Evolutionary conservation across 2,888 invertebrate species (phyloP), one percentile per base, ranked within the genome.

Genomic region (Diploptera punctata): DNA sequence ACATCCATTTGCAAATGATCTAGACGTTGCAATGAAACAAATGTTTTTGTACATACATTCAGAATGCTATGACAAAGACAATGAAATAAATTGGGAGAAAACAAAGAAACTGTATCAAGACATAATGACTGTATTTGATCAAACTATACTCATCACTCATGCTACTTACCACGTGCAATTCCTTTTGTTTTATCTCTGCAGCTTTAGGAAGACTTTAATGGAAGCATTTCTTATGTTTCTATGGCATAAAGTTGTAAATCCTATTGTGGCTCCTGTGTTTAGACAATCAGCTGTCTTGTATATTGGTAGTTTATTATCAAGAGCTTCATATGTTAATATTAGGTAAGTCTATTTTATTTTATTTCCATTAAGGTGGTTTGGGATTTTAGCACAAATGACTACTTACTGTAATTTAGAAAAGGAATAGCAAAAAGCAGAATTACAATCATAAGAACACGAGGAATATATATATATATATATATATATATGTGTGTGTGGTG

Each of bases 131-230:
- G 87, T 91, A 2, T 98, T 97, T 82, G 94, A 97, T 78, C 89
- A 88, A 78, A 85, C 93, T 44, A 88, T 98, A 76, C 82, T 98
- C 73, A 93, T 93, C 0, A 95, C 95, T 0, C 91, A 95, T 82
- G 93, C 92, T 31, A 92, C 92, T 3, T 89, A 90, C 80, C 93
- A 94, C 80, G 87, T 91, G 1, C 95, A 94, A 82, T 95, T 91
- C 81, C 79, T 91, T 7, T 83, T 93, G 81, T 94, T 94, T 82
- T 89, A 91, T 79, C 82, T 92, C 73, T 89, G 91, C 81, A 90
- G 90, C 78, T 87, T 92, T 75, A 90, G 90, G 81, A 77, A 83
- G 2, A 80, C 83, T 31, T 81, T 88, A 77, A 83, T 86, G 1
- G 90, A 91, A 76, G 87, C 86, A 24, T 94, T 93, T 81, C 79